A percentile compares a stretch with the other conserved stretches of the same genome.
Conservation (phyloP, 1,140 invertebrate species). For the Trinorchestia longiramus region DNA sequence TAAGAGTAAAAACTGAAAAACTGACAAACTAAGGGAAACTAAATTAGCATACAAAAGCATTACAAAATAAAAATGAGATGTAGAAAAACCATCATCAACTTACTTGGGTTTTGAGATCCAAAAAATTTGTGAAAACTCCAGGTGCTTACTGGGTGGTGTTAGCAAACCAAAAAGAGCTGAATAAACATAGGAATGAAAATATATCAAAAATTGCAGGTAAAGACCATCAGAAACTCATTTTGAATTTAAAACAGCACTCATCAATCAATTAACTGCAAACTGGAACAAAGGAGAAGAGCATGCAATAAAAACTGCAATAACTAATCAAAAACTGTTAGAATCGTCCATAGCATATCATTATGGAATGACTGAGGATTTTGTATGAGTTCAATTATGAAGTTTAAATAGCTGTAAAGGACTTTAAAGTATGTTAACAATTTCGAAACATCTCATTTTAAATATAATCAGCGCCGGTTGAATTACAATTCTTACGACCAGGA, state of each 20-base stretch:
- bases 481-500: too few relatives aligned
- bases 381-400: background rate
- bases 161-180: background rate
- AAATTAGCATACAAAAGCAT: background rate
- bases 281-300: background rate
- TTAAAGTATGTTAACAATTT: background rate
- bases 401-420: background rate
- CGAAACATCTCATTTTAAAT: background rate
- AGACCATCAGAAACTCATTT: background rate
- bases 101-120: background rate
- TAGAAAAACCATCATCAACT: background rate
- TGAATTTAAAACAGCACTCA: background rate
- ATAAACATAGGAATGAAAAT: background rate
- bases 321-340: background rate
- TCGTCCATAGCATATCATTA: background rate
- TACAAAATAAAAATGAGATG: too few relatives aligned
- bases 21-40: background rate
- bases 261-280: background rate
- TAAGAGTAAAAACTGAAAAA: too few relatives aligned
- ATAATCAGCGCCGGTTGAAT: background rate
- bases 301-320: background rate
- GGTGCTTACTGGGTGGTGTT: background rate
- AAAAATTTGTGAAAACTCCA: background rate
- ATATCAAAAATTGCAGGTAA: background rate
- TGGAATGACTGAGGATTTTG: background rate